Percentiles rank a stretch among this genome's conserved stretches.
These are phyloP conservation scores for Peucedramus taeniatus DNA, from an alignment of 2,113 vertebrate species.

Conservation along the genomic window DNA sequence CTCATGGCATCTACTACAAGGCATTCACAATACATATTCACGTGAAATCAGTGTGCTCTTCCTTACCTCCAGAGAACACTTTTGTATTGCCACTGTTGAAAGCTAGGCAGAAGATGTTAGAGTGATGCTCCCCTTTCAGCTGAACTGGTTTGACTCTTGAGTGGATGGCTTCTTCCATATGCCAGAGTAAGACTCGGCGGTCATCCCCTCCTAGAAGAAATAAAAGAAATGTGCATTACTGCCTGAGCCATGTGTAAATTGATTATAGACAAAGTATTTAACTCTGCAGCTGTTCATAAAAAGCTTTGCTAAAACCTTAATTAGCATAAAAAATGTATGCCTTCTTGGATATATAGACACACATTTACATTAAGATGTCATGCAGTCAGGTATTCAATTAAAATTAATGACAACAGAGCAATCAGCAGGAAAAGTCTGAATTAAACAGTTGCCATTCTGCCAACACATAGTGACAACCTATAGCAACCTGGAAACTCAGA, in stretches of 20 bases:
- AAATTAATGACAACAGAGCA: not conserved
- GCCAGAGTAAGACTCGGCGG: slow-evolving; percentile 92
- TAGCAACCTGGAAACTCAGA: not conserved
- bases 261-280: not conserved
- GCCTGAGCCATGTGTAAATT: not conserved
- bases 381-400: not conserved
- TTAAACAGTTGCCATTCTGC: slow-evolving; percentile 12
- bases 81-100: slow-evolving; percentile 96
- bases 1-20: not conserved
- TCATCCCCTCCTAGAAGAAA: slow-evolving; percentile 88
- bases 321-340: not conserved
- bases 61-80: slow-evolving; percentile 94
- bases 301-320: not conserved
- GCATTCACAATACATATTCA: not conserved
- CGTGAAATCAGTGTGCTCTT: not conserved
- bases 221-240: slow-evolving; percentile 30
- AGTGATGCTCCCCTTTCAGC: slow-evolving; percentile 96
- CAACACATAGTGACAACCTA: not conserved
- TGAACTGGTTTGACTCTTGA: slow-evolving; percentile 89
- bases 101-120: slow-evolving; percentile 97
- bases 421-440: not conserved
- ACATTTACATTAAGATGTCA: not conserved
- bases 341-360: not conserved
- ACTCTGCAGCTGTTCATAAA: not conserved
- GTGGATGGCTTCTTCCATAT: slow-evolving; percentile 94